Percentiles rank a stretch among this genome's conserved stretches.
Conservation (phyloP, 2,888 invertebrate genomes). For the Acleris cristana region DNA sequence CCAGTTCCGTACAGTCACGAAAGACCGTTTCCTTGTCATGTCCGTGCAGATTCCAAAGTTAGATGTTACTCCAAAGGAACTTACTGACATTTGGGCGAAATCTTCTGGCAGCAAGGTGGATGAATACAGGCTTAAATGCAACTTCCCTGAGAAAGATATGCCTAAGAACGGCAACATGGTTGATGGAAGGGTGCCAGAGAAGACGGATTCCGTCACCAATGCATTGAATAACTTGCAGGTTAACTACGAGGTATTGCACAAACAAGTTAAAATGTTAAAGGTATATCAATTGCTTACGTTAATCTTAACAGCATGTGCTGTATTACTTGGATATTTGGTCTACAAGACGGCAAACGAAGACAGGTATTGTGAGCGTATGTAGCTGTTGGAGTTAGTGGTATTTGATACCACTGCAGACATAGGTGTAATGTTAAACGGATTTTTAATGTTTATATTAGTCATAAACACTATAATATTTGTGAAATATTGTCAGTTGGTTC, state of each 20-base stretch:
- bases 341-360: conserved; percentile 61
- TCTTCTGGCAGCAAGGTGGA: conserved; percentile 85
- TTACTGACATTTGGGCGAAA: conserved; percentile 90
- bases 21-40: conserved; percentile 96
- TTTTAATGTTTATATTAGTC: conserved; percentile 48
- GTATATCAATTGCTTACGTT: conserved; percentile 65
- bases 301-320: conserved; percentile 58
- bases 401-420: conserved; percentile 58
- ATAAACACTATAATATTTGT: conserved; percentile 56
- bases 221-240: conserved; percentile 80
- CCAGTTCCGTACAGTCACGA: conserved; percentile 86
- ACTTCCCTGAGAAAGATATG: conserved; percentile 77
- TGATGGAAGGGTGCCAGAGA: conserved; percentile 80
- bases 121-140: conserved; percentile 89
- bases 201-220: conserved; percentile 89
- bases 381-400: conserved; percentile 68
- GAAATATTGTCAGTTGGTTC: conserved; percentile 52
- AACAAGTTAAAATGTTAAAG: conserved; percentile 63
- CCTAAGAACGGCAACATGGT: conserved; percentile 61
- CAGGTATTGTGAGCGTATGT: conserved; percentile 68
- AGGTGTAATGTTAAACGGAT: conserved; percentile 45
- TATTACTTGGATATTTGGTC: conserved; percentile 62
- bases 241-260: conserved; percentile 62
- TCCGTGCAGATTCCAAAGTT: conserved; percentile 87
- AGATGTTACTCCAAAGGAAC: conserved; percentile 84